Conservation (phyloP, 2,797 vertebrate genomes). For the Fringilla coelebs region DNA sequence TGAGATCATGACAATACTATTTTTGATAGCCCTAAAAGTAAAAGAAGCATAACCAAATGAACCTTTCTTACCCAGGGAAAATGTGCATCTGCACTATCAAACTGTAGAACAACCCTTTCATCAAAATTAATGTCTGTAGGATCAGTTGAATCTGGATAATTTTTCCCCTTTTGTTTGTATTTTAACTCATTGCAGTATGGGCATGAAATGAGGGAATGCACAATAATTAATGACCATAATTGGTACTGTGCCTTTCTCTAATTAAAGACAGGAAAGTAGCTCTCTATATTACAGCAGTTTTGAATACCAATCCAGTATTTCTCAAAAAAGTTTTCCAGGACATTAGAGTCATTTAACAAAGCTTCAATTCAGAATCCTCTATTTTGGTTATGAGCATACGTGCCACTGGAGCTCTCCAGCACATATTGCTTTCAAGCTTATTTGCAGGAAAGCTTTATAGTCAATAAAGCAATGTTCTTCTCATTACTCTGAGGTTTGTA, state of each 20-base stretch:
- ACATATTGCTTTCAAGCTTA: conserved; percentile 7
- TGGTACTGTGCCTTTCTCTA: neutral
- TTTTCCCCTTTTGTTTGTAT: neutral
- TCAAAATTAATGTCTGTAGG: conserved; percentile 40
- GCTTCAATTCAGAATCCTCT: neutral
- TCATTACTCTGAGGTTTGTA: conserved; percentile 11
- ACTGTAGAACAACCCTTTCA: neutral
- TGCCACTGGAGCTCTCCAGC: neutral
- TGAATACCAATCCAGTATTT: neutral
- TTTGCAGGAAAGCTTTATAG: conserved; percentile 34
- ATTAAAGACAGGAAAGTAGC: neutral
- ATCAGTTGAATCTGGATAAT: neutral
- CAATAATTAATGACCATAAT: neutral
- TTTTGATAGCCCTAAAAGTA: conserved; percentile 22
- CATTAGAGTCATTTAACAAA: neutral
- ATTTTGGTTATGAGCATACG: neutral
- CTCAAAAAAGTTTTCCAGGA: neutral
- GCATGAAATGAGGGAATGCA: neutral
- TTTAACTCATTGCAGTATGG: neutral
- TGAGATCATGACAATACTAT: neutral
- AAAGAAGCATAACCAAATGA: conserved; percentile 1
- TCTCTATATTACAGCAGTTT: neutral
- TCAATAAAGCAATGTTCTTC: conserved; percentile 24
- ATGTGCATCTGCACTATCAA: conserved; percentile 22
- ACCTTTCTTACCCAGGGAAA: conserved; percentile 3